Evolutionary conservation across 2,797 vertebrate genomes (phyloP).

Genomic region (Hirundo rustica): DNA sequence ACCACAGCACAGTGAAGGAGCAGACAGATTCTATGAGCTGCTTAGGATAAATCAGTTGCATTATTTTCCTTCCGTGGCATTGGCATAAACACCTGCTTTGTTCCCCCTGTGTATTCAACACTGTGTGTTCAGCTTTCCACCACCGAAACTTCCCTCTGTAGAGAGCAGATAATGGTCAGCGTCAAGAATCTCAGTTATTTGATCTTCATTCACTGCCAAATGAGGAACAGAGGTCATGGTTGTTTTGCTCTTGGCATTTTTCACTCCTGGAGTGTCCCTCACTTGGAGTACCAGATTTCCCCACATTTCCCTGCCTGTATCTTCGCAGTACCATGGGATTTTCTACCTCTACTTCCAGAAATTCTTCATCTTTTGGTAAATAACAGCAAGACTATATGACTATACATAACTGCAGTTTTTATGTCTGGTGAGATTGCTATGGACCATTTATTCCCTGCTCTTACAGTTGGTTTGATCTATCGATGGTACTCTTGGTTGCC

Average conservation of each 20-base stretch:
- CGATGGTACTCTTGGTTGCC: background rate
- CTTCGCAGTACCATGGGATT: background rate
- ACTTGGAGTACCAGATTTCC: fast-evolving
- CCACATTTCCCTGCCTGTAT: background rate
- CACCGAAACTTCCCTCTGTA: background rate
- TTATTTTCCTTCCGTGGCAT: background rate
- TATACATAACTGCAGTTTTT: background rate
- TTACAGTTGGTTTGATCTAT: background rate
- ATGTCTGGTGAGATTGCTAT: background rate
- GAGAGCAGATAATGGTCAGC: background rate
- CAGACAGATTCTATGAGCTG: background rate
- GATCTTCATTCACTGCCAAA: background rate
- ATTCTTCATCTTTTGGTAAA: background rate
- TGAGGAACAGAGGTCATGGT: background rate
- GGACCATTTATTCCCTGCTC: background rate
- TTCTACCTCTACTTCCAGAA: background rate
- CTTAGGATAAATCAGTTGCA: background rate
- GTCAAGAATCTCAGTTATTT: background rate
- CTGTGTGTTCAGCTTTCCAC: background rate
- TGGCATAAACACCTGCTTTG: background rate
- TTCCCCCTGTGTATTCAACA: background rate
- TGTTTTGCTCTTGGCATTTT: background rate
- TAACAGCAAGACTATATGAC: background rate
- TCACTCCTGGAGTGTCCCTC: background rate
- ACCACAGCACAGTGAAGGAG: background rate